A percentile compares a stretch with the other conserved stretches of the same genome.
phyloP scores from a whole-genome alignment of 2,888 invertebrate genomes.

The Drosophila siamana region DNA sequence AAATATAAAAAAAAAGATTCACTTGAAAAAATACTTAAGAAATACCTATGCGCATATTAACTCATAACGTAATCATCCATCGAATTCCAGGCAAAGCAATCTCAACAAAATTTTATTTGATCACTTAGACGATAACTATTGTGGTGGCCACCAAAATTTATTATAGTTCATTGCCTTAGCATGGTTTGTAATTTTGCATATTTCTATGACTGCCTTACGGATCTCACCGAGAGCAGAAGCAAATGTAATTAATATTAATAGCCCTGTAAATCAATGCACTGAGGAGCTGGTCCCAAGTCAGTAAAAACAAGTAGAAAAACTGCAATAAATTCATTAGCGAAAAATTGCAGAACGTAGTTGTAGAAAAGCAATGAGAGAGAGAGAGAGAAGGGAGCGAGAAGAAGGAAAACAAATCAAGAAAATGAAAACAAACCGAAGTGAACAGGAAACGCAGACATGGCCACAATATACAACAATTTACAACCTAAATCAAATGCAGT shows the following conservation, averaged over 20 bases:
- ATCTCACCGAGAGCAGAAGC: not conserved
- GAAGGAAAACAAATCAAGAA: constrained; percentile 20
- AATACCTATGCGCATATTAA: too few species aligned
- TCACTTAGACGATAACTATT: too few species aligned
- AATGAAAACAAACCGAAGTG: constrained; percentile 49
- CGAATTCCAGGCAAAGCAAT: too few species aligned
- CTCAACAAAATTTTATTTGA: too few species aligned
- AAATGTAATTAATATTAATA: constrained; percentile 60
- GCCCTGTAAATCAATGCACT: constrained; percentile 53
- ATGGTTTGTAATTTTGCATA: constrained; percentile 24
- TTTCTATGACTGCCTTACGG: constrained; percentile 6
- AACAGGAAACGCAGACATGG: constrained; percentile 72
- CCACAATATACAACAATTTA: constrained; percentile 80
- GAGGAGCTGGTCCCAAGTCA: constrained; percentile 38
- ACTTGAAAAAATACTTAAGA: too few species aligned
- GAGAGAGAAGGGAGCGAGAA: constrained; percentile 11
- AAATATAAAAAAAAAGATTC: too few species aligned
- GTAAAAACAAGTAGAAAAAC: constrained; percentile 39
- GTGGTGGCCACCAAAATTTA: too few species aligned
- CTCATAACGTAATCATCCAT: too few species aligned
- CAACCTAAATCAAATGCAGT: constrained; percentile 82
- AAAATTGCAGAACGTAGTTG: constrained; percentile 48
- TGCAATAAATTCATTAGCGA: constrained; percentile 80
- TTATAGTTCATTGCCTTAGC: not conserved
- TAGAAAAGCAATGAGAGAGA: not conserved